Conservation (phyloP, 2,888 invertebrate species). For the Protonemura montana region DNA sequence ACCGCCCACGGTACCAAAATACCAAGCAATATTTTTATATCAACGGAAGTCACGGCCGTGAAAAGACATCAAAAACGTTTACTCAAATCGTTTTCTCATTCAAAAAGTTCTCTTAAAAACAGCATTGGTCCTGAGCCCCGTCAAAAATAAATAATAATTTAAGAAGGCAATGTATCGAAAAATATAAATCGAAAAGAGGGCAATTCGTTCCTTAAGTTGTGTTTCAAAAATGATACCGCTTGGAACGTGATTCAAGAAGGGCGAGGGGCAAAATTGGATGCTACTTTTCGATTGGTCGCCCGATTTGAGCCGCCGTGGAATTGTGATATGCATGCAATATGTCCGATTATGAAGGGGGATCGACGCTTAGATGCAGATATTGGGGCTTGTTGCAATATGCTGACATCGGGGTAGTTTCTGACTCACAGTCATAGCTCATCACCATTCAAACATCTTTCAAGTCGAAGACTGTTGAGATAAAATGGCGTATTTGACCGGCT, state of each 20-base stretch:
- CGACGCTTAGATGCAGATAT: slow-evolving; percentile 28
- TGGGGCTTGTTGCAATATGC: slow-evolving; percentile 35
- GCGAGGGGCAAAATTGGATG: background rate
- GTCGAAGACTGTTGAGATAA: too few species aligned
- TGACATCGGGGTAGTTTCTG: background rate
- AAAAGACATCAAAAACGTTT: slow-evolving; percentile 35
- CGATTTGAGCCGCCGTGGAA: background rate
- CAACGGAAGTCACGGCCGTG: slow-evolving; percentile 18
- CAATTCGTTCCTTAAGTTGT: slow-evolving; percentile 32
- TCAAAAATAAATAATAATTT: slow-evolving; percentile 37
- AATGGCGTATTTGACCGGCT: too few species aligned
- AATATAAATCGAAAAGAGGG: slow-evolving; percentile 32
- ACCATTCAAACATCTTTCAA: too few species aligned
- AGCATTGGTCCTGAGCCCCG: slow-evolving; percentile 32
- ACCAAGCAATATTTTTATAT: background rate
- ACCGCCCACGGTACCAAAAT: background rate
- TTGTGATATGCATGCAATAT: background rate
- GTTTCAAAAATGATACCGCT: slow-evolving; percentile 30
- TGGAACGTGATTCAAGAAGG: slow-evolving; percentile 20
- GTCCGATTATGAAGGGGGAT: background rate
- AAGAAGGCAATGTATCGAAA: slow-evolving; percentile 37
- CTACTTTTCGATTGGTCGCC: background rate
- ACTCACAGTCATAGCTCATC: slow-evolving; percentile 8
- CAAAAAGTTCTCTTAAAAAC: background rate
- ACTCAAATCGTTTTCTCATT: slow-evolving; percentile 25